A percentile compares a stretch with the other conserved stretches of the same genome.
phyloP scores from a whole-genome alignment of 2,113 vertebrate genomes.

The Marmota monax region DNA sequence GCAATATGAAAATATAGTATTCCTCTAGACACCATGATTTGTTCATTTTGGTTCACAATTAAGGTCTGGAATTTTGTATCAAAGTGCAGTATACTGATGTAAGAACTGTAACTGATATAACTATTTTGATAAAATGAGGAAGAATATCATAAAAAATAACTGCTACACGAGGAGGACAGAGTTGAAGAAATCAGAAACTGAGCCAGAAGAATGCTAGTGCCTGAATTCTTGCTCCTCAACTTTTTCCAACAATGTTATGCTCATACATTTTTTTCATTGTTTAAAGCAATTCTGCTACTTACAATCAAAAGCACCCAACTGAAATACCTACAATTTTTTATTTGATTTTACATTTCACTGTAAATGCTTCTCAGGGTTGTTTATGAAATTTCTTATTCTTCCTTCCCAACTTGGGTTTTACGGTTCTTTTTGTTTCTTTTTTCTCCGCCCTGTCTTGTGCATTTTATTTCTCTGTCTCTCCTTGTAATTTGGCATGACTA shows the following conservation, averaged over 20 bases:
- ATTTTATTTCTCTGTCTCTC: neutral
- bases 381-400: neutral
- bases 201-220: neutral
- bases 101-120: neutral
- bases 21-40: neutral
- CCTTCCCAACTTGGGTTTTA: neutral
- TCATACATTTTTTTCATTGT: neutral
- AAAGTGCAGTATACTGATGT: neutral
- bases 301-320: neutral
- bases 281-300: neutral
- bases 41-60: neutral
- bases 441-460: neutral
- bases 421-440: neutral
- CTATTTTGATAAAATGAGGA: neutral
- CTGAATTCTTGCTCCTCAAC: neutral
- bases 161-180: neutral
- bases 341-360: neutral
- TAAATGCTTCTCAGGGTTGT: neutral
- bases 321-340: neutral
- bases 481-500: neutral
- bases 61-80: neutral
- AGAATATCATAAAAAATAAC: neutral
- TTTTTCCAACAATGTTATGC: neutral
- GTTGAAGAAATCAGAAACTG: neutral
- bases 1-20: neutral